A percentile compares a stretch with the other conserved stretches of the same genome.
phyloP scores from a whole-genome alignment of 2,113 vertebrate genomes.

The Nestor notabilis region DNA sequence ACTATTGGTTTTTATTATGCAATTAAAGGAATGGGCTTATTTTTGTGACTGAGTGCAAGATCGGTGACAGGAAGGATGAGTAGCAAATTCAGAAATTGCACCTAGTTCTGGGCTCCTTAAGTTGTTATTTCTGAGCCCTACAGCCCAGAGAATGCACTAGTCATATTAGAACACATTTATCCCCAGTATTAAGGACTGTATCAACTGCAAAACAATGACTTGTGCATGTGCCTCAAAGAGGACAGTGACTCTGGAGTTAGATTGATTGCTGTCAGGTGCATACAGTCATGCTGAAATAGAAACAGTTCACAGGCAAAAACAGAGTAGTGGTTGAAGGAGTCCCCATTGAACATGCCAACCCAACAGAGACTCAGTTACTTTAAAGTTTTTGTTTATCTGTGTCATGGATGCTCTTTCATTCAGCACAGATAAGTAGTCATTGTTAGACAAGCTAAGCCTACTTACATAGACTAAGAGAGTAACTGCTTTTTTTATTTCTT shows the following conservation, averaged over 20 bases:
- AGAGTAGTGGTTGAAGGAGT: neutral
- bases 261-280: neutral
- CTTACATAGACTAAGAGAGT: conserved; percentile 31
- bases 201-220: neutral
- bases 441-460: conserved; percentile 30
- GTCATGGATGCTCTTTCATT: neutral
- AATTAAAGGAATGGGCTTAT: neutral
- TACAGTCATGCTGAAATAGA: neutral
- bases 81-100: neutral
- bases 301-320: neutral
- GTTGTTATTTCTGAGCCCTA: neutral
- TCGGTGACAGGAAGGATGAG: neutral
- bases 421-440: conserved; percentile 1
- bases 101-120: neutral
- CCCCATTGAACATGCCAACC: neutral
- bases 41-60: neutral
- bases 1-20: neutral
- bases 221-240: neutral
- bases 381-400: neutral
- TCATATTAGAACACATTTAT: neutral
- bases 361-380: neutral
- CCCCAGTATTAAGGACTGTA: neutral
- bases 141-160: neutral
- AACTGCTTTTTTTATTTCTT: conserved; percentile 63
- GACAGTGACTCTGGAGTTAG: neutral